Base-by-base conservation (phyloP, 2,888 invertebrate species). In the Drosophila sordidula region DNA sequence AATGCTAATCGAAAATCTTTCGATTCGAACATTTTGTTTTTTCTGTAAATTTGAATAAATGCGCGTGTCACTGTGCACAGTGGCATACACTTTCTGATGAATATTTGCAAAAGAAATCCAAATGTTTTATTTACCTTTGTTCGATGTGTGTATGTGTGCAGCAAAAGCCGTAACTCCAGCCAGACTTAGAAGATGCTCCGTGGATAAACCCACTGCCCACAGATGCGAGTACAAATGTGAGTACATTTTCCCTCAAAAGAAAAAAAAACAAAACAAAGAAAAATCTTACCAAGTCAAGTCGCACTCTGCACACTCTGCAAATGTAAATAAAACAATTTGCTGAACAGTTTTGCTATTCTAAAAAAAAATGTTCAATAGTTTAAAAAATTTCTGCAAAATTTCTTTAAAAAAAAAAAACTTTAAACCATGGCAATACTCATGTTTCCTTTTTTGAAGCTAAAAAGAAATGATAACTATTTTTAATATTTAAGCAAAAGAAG, bases 91-190 rank as follows among this genome's bases (percentile, higher is more conserved):
- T 80, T 82, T 83, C 66, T 56, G 39, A 81, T 66, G 70, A 77
- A 78, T 79, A 83, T 86, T 81, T 78, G 81, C 80, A 75, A 34
- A 34, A 73, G 22, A 67, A 71, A 75, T 59, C 38, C 52, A 67
- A 70, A 81, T 86, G 84, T 85, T 85, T 85, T 86, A 86, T 85
- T 85, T 80, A 59, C 72, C 61, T 84, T 84, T 81, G 70, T 66
- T 4, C 44, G 74, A 12, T 22, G 52, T 49, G 56, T 54, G 62
- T 58, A 25, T 49, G 29, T 8, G 55, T 49, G 57, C 62, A 57
- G 62, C 51, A 46, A 34, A 14, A 47, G 39, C 22, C 47, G 50
- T 52, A 18, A 38, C 39, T 52, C 41, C n/a, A 39, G 34, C 45
- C 50, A 49, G 29, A 32, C 61, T 12, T 14, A 34, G 29, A 9